These are phyloP conservation scores for Chloebia gouldiae DNA, from an alignment of 2,113 vertebrate species.

Conservation along the genomic window DNA sequence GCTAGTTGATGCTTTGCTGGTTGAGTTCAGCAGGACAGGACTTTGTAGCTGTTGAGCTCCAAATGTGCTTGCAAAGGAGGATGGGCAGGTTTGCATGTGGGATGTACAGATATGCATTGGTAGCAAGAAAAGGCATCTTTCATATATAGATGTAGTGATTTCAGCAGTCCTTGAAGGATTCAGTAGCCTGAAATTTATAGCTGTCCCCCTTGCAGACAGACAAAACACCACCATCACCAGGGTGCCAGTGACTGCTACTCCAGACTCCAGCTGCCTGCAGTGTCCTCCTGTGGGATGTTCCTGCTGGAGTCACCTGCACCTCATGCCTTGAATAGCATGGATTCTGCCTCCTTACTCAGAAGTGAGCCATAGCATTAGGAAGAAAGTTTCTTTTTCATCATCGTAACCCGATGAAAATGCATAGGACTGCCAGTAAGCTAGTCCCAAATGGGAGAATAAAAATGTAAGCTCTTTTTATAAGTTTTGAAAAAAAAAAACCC, in stretches of 20 bases:
- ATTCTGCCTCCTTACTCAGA: not conserved
- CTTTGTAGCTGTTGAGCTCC: not conserved
- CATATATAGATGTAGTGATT: not conserved
- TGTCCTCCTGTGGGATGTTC: not conserved
- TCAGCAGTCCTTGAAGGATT: not conserved
- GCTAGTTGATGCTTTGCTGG: not conserved
- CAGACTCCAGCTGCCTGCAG: not conserved
- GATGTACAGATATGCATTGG: not conserved
- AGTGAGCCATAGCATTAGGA: not conserved
- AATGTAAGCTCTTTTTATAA: not conserved
- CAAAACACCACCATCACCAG: not conserved
- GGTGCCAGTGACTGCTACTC: not conserved
- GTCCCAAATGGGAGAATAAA: constrained; percentile 1
- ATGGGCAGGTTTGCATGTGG: not conserved
- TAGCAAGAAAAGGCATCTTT: not conserved
- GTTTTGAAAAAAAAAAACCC: constrained; percentile 20
- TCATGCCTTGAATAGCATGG: not conserved
- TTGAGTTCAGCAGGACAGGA: not conserved
- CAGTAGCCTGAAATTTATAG: not conserved
- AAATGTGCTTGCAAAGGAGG: not conserved
- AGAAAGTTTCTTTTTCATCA: not conserved
- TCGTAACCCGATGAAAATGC: not conserved
- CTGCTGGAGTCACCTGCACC: not conserved
- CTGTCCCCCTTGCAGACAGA: not conserved
- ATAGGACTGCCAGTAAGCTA: not conserved